These are phyloP conservation scores for Cacoxenus indagator DNA, from an alignment of 2,888 invertebrate species.

Conservation along the genomic window DNA sequence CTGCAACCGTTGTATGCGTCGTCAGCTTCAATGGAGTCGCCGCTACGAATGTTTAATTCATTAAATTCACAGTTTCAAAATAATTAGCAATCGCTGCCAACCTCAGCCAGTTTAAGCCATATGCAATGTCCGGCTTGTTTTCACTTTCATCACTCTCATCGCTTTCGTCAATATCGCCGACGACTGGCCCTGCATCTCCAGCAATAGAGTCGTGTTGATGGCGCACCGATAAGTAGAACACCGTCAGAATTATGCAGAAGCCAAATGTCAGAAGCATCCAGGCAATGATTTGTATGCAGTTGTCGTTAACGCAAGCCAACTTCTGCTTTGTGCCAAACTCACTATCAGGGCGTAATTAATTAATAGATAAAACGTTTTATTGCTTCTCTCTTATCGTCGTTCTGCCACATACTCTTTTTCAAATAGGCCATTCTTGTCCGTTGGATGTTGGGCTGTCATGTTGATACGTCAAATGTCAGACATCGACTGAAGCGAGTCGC, in stretches of 20 bases:
- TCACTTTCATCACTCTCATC: background rate
- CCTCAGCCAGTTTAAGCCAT: background rate
- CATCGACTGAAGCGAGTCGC: slow-evolving; percentile 19
- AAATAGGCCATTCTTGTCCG: background rate
- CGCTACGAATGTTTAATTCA: background rate
- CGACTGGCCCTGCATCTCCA: background rate
- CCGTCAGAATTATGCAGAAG: slow-evolving; percentile 40
- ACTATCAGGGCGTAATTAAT: background rate
- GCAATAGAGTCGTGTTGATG: background rate
- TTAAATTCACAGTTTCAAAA: background rate
- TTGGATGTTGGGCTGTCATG: slow-evolving; percentile 25
- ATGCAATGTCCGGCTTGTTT: background rate
- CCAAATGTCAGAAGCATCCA: slow-evolving; percentile 48
- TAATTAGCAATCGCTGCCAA: background rate
- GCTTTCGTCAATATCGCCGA: background rate
- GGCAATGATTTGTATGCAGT: slow-evolving; percentile 37
- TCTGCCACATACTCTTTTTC: background rate
- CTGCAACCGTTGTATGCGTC: slow-evolving; percentile 25
- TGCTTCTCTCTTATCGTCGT: background rate
- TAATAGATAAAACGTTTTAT: no score
- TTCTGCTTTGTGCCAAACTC: background rate
- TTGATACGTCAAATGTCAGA: background rate
- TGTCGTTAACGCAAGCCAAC: slow-evolving; percentile 15
- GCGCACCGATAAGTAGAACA: slow-evolving; percentile 40
- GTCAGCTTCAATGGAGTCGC: background rate